Conservation (phyloP, 2,113 vertebrate genomes). For the Callionymus lyra region DNA sequence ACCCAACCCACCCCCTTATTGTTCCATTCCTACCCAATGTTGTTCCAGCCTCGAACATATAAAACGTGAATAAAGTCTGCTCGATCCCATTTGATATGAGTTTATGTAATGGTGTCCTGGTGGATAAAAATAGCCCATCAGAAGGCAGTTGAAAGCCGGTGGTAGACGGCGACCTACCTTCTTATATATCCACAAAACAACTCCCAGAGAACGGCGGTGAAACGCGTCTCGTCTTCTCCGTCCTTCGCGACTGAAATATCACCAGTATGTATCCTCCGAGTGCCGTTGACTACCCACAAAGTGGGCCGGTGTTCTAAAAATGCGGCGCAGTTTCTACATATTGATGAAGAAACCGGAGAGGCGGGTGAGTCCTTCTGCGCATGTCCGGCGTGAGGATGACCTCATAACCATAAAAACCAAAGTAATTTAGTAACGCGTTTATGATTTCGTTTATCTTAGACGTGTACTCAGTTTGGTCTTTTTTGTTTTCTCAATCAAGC, state of each 20-base stretch:
- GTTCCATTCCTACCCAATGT: neutral
- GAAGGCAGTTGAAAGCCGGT: neutral
- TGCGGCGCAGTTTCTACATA: slow-evolving; percentile 36
- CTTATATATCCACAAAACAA: slow-evolving; percentile 24
- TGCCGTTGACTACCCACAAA: neutral
- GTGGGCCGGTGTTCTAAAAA: slow-evolving; percentile 9
- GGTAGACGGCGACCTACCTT: slow-evolving; percentile 39
- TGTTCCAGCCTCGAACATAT: neutral
- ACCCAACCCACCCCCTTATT: neutral
- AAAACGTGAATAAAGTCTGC: neutral
- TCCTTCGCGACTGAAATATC: neutral
- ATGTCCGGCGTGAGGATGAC: slow-evolving; percentile 41
- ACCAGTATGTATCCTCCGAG: neutral
- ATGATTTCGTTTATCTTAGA: no score
- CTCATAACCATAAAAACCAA: slow-evolving; percentile 23
- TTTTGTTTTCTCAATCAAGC: no score
- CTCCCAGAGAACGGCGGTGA: slow-evolving; percentile 8
- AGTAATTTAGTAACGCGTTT: neutral
- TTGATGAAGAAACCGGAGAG: slow-evolving; percentile 35
- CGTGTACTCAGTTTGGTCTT: no score
- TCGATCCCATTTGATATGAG: no score
- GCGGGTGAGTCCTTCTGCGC: slow-evolving; percentile 31
- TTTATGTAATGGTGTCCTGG: no score
- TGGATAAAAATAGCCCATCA: neutral
- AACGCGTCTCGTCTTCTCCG: slow-evolving; percentile 2